Evolutionary conservation across 2,888 invertebrate genomes (phyloP), one percentile per base, ranked within the genome.

Genomic region (Seira sanloemensis): DNA sequence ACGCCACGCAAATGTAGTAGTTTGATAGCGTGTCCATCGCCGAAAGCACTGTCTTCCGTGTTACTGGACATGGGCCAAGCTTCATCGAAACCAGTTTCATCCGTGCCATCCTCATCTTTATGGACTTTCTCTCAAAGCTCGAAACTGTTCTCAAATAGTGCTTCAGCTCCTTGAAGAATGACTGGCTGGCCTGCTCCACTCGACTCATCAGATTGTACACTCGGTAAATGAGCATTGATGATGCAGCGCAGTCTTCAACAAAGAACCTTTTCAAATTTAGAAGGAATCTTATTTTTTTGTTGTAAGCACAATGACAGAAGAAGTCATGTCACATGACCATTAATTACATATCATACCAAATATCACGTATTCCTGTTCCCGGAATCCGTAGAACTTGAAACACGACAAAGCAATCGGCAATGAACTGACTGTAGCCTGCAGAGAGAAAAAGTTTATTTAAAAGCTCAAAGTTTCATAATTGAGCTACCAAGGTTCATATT

Each of bases 351-450:
- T n/a, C n/a, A n/a, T 50, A 50, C 82, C 82, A 82, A 54, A 82
- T 77, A 23, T 82, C 77, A 25, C 46, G 12, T 0, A 85, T 16
- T 18, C 75, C 78, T 4, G 76, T 78, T 12, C 69, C 54, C 9
- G 78, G 78, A 2, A 85, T n/a, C 78, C 71, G 74, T 1, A 85
- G 9, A 16, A 85, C 26, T 9, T 85, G 82, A 0, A 85, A 37
- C 7, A 71, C 81, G 2, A 82, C 16, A 58, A 82, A 85, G 0
- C 77, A 76, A 50, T 82, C 82, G 0, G 67, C 65, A 25, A 82
- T 78, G 46, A 82, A 86, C 16, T 86, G 86, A 19, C 69, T 76
- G 26, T 82, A 86, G 0, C 85, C 85, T 27, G 74, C 78, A n/a
- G 27, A 37, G n/a, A n/a, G n/a, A n/a, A n/a, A n/a, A n/a, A n/a